Conservation (phyloP, 1,140 invertebrate genomes). For the Phymastichus coffea region DNA sequence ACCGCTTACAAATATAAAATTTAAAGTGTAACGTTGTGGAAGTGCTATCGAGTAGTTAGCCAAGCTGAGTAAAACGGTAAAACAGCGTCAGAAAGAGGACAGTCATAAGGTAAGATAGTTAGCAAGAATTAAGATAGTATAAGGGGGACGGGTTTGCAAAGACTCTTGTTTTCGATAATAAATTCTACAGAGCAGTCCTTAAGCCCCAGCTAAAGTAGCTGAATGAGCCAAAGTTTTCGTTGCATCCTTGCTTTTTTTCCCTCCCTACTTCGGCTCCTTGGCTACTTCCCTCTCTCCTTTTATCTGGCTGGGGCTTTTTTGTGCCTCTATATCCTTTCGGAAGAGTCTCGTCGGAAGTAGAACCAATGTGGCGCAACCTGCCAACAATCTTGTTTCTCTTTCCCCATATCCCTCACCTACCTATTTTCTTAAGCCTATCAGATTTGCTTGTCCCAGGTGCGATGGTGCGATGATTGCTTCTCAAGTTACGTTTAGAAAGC, state of each 20-base stretch:
- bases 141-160: too few species aligned
- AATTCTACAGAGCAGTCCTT: slow-evolving; percentile 27
- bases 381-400: slow-evolving; percentile 21
- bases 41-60: not conserved
- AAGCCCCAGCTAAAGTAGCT: slow-evolving; percentile 22
- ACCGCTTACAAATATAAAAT: too few species aligned
- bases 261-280: slow-evolving; percentile 4
- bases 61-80: not conserved
- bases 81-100: not conserved
- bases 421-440: slow-evolving; percentile 36
- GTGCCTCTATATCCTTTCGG: slow-evolving; percentile 18
- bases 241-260: slow-evolving; percentile 17
- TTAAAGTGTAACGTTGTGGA: slow-evolving; percentile 1
- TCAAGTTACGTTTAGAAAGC: too few species aligned
- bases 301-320: slow-evolving; percentile 22
- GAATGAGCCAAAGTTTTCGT: slow-evolving; percentile 28
- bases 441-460: too few species aligned
- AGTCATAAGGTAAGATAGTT: slow-evolving; percentile 28
- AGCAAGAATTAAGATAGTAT: slow-evolving; percentile 38
- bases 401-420: slow-evolving; percentile 25
- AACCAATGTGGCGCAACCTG: slow-evolving; percentile 20
- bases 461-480: slow-evolving; percentile 32
- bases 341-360: slow-evolving; percentile 25
- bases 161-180: slow-evolving; percentile 39
- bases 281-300: slow-evolving; percentile 21